Percentiles rank a stretch among this genome's conserved stretches.
Conservation (phyloP, 1,140 invertebrate genomes). For the Heliconius nattereri region DNA sequence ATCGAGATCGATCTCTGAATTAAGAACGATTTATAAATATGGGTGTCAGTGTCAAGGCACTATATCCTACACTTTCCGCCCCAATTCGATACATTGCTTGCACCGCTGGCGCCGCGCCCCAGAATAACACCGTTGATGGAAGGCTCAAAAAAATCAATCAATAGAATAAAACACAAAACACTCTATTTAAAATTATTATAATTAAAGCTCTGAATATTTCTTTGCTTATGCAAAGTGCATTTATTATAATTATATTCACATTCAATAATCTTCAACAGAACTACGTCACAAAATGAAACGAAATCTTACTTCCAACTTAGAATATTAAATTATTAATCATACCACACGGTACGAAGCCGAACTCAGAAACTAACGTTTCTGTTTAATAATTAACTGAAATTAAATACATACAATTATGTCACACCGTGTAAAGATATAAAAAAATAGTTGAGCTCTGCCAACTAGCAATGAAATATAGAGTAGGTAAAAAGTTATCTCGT, state of each 20-base stretch:
- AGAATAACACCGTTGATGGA: too few species aligned
- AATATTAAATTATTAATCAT: neutral
- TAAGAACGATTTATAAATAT: too few species aligned
- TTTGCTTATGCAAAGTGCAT: neutral
- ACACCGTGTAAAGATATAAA: neutral
- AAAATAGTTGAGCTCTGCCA: neutral
- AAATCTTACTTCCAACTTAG: neutral
- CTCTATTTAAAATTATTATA: constrained; percentile 42
- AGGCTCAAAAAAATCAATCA: neutral
- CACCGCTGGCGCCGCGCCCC: too few species aligned
- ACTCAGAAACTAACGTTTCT: neutral
- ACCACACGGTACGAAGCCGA: neutral
- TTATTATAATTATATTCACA: constrained; percentile 3
- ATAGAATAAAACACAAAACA: neutral
- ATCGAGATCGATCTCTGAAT: too few species aligned
- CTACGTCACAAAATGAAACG: neutral
- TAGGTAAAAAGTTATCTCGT: too few species aligned
- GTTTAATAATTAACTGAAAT: neutral
- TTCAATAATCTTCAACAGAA: neutral
- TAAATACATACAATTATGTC: neutral
- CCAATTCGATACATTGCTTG: too few species aligned
- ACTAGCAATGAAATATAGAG: neutral
- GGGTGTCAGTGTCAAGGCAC: too few species aligned
- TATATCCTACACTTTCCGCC: too few species aligned
- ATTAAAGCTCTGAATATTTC: constrained; percentile 55